Evolutionary conservation across 1,140 invertebrate genomes (phyloP).

Genomic region (Onthophagus taurus): DNA sequence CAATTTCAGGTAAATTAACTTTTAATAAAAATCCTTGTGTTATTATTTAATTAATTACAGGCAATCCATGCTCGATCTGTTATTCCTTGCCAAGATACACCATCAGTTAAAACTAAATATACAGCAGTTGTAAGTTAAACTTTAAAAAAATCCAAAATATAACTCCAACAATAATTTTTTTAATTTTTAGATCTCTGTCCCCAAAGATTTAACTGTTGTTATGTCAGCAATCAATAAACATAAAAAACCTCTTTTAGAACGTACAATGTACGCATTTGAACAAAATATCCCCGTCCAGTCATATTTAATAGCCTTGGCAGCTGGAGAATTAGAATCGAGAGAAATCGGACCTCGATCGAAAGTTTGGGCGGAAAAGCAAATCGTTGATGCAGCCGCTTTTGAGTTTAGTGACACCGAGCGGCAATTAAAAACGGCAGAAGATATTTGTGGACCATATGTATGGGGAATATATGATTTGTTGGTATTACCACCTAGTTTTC

Average conservation of each 20-base stretch:
- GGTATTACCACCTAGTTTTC: conserved; percentile 88
- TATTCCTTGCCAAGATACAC: conserved; percentile 90
- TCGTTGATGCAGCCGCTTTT: conserved; percentile 73
- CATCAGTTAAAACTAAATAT: conserved; percentile 82
- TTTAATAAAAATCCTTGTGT: neutral
- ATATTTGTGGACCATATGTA: conserved; percentile 69
- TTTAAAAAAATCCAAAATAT: neutral
- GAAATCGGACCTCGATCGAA: conserved; percentile 65
- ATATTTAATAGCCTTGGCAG: conserved; percentile 78
- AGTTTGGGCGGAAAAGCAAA: conserved; percentile 84
- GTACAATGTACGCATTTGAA: conserved; percentile 50
- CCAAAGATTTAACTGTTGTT: conserved; percentile 64
- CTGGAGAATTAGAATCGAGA: conserved; percentile 69
- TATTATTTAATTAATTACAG: conserved; percentile 40
- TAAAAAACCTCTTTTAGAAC: conserved; percentile 25
- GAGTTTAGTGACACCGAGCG: conserved; percentile 84
- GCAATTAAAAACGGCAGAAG: conserved; percentile 75
- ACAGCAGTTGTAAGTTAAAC: conserved; percentile 57
- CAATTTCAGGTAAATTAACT: conserved; percentile 68
- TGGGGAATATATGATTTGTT: conserved; percentile 85
- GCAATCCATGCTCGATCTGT: conserved; percentile 83
- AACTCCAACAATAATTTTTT: neutral
- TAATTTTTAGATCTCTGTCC: conserved; percentile 61
- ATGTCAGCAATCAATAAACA: conserved; percentile 75
- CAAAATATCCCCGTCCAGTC: conserved; percentile 70